These are phyloP conservation scores for Tachyglossus aculeatus DNA, from an alignment of 2,797 vertebrate species.

Conservation along the genomic window DNA sequence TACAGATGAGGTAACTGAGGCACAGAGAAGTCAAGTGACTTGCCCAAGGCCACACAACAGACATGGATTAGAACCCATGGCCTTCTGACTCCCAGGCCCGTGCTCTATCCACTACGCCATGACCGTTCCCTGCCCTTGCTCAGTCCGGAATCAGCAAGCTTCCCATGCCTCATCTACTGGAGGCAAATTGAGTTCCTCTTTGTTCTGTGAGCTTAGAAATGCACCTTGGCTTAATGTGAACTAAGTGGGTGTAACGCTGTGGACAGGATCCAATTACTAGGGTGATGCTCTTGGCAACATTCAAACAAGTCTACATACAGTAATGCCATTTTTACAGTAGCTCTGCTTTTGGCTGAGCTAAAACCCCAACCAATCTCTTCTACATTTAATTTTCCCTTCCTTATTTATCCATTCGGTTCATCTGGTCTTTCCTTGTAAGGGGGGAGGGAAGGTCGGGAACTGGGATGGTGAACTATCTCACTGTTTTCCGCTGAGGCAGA, in stretches of 20 bases:
- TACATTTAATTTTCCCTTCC: not conserved
- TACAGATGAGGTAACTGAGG: too few species aligned
- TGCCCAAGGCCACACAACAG: too few species aligned
- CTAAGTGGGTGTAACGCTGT: not conserved
- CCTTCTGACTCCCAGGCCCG: too few species aligned
- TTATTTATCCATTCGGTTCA: too few species aligned
- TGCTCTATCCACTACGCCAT: too few species aligned
- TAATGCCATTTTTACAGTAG: not conserved
- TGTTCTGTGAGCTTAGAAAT: constrained; percentile 8
- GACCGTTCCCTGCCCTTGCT: too few species aligned
- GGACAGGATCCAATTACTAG: not conserved
- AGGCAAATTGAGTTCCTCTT: constrained; percentile 26
- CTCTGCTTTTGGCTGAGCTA: not conserved
- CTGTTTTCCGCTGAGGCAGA: too few species aligned
- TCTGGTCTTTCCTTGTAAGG: too few species aligned
- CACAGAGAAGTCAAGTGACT: too few species aligned
- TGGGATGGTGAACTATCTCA: too few species aligned
- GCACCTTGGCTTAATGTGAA: not conserved
- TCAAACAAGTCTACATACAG: not conserved
- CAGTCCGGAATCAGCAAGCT: constrained; percentile 15
- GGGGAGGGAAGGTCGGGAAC: too few species aligned
- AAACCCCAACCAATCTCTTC: not conserved
- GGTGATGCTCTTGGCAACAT: not conserved
- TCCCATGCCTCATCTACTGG: constrained; percentile 28
- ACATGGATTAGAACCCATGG: too few species aligned